Base-by-base conservation (phyloP, 1,140 invertebrate species). In the Temnothorax curvispinosus region DNA sequence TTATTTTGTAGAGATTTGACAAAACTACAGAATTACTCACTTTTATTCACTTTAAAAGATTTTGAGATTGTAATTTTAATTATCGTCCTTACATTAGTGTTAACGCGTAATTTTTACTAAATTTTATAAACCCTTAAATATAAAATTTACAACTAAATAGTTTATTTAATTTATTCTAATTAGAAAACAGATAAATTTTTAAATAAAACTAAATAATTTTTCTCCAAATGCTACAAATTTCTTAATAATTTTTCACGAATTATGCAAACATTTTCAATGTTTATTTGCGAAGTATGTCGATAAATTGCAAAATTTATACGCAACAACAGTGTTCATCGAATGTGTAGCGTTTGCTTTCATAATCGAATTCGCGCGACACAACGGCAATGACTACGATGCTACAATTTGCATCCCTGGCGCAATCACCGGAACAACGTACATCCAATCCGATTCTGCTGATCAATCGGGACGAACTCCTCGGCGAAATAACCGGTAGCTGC, bases 401-500 rank as follows among this genome's bases (percentile, higher is more conserved):
- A 38, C 75, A 78, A 78, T 78, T 78, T 78, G 76, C 76, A 78
- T 64, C 58, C 18, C 58, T 38, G 58, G 58, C 27, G 76, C 58
- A 65, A 78, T 78, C 76, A 78, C 41, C 44, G 58, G 76, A 78
- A 50, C 72, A 54, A 75, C 72, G 58, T 47, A 47, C 18, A 62
- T 78, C 27, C 44, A 65, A 78, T 78, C 41, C 41, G 76, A 50
- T 65, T 78, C 76, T 78, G 18, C 76, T 60, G 58, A 64, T 78
- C 76, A 65, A 65, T 78, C 76, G 58, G 75, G 27, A 44, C 15
- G 27, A 77, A 32, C 41, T 78, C 27, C 76, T 78, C 58, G 41
- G 11, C 58, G 41, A 65, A 64, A 41, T 60, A 62, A 44, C 38
- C 18, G 11, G 7, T 15, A 44, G 76, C 44, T 65, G 15, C 41